Base-by-base conservation (phyloP, 2,113 vertebrate species). In the Athene noctua region DNA sequence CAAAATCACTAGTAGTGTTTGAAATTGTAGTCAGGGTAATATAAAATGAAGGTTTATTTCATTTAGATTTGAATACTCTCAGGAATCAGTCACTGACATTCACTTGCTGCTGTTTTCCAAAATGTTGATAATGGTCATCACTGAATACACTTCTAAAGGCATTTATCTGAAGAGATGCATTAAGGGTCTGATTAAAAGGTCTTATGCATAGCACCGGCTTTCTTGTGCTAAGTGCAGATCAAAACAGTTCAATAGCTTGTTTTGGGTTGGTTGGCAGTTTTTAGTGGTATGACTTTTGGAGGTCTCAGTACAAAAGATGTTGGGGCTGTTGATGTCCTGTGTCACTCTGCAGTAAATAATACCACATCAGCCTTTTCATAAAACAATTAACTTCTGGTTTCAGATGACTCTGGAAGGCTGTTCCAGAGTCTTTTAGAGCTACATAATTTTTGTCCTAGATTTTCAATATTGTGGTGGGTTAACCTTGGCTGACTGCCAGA, bases 71-170 rank as follows among this genome's bases (percentile, higher is more conserved):
- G 38, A 71, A 72, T 38, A 38, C 13, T 88, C 5, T 54, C 38
- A 58, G 30, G 36, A 75, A 2, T 29, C 15, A 22, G 27, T 68
- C 7, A 3, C 30, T 74, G 82, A n/a, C 1, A 2, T 74, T 85
- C 16, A 27, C 6, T 62, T 58, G 38, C 30, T 58, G 18, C 22
- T 78, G 4, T 79, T 86, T 79, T 52, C 42, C 29, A 25, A 42
- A 55, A 29, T 47, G 29, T 22, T 92, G 51, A 1, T 65, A 47
- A 70, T 0, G 0, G 7, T 32, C 30, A 11, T 36, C 4, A 5
- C 3, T 52, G 32, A 70, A 73, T 57, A 47, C 2, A 38, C 57
- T 85, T 85, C 22, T 74, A 61, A 81, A 77, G n/a, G 8, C 6
- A 22, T n/a, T 79, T 71, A 19, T 65, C 29, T 70, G 15, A 80